phyloP scores from a whole-genome alignment of 1,140 invertebrate species.

The Penaeus indicus region DNA sequence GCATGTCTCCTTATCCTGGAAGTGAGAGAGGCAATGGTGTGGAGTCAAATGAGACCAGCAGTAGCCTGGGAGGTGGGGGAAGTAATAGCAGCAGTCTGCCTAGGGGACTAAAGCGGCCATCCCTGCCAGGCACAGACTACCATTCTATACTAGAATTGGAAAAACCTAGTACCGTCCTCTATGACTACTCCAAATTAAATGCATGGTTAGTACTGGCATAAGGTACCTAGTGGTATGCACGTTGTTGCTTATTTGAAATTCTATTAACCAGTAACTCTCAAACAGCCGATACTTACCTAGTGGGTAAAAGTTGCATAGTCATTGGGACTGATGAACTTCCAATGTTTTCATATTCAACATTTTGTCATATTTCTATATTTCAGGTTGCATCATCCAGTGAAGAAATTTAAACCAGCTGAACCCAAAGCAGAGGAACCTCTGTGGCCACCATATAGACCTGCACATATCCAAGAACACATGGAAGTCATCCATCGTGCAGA shows the following conservation, averaged over 20 bases:
- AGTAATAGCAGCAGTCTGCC: constrained; percentile 11
- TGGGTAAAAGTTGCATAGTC: too few relatives aligned
- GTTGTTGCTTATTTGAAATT: background rate
- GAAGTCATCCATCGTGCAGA: constrained; percentile 34
- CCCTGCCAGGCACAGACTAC: constrained; percentile 54
- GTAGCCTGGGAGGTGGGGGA: constrained; percentile 34
- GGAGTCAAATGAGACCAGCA: constrained; percentile 50
- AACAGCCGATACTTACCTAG: too few relatives aligned
- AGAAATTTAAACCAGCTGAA: constrained; percentile 78
- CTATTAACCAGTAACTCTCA: background rate
- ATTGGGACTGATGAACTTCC: too few relatives aligned
- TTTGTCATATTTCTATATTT: constrained; percentile 1
- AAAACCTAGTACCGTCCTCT: constrained; percentile 84
- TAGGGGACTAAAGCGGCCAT: constrained; percentile 56
- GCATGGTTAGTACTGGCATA: constrained; percentile 74
- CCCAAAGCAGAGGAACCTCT: constrained; percentile 64
- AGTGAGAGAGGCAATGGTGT: constrained; percentile 47
- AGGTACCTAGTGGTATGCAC: background rate
- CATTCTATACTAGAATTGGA: constrained; percentile 74
- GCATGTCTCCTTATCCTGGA: constrained; percentile 60
- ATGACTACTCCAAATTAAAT: constrained; percentile 87
- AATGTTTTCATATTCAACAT: background rate
- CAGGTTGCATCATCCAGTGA: constrained; percentile 84
- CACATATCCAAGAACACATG: constrained; percentile 60
- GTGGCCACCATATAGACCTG: constrained; percentile 65